phyloP scores from a whole-genome alignment of 2,113 vertebrate genomes.

The Circaetus gallicus region DNA sequence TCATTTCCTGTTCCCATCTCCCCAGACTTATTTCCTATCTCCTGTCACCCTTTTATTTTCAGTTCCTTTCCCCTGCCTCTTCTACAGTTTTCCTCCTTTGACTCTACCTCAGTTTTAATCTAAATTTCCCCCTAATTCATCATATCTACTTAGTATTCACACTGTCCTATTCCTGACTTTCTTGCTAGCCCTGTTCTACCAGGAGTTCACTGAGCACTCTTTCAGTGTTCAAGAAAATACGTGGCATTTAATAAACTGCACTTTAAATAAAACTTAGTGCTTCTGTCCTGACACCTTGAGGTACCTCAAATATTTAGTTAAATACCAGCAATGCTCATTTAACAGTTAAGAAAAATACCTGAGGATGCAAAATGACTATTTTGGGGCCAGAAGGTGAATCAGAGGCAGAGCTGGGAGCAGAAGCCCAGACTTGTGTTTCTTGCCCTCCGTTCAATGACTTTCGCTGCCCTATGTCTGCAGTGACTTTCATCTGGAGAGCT shows the following conservation, averaged over 20 bases:
- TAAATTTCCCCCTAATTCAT: not conserved
- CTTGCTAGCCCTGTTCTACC: not conserved
- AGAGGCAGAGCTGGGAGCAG: not conserved
- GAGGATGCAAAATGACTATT: not conserved
- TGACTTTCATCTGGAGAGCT: not conserved
- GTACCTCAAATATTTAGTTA: not conserved
- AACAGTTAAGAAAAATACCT: not conserved
- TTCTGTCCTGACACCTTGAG: not conserved
- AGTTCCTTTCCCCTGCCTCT: not conserved
- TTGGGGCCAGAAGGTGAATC: not conserved
- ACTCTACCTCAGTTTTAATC: not conserved
- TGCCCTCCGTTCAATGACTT: not conserved
- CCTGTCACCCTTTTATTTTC: not conserved
- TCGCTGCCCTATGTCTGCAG: not conserved
- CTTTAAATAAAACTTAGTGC: not conserved
- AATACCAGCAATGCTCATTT: not conserved
- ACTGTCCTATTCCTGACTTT: not conserved
- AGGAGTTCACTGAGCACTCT: not conserved
- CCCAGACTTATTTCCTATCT: not conserved
- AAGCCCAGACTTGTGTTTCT: not conserved
- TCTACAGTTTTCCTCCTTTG: not conserved
- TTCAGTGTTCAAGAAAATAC: not conserved
- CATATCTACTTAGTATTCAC: not conserved
- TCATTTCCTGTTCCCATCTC: not conserved
- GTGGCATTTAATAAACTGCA: not conserved